Conservation (phyloP, 2,113 vertebrate genomes). For the Lepisosteus oculatus region DNA sequence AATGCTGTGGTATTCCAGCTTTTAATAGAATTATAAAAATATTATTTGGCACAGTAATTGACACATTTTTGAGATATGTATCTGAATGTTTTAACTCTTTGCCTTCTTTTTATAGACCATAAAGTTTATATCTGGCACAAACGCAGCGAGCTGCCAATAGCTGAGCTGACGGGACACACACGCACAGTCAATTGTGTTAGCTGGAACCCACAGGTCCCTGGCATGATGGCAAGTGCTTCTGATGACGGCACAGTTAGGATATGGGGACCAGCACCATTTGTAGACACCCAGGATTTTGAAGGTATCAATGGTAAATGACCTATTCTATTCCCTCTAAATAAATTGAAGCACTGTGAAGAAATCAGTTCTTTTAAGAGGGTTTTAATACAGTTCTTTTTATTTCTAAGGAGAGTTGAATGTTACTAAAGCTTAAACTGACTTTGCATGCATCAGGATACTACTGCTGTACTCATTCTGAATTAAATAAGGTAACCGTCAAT, state of each 20-base stretch:
- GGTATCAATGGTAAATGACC: slow-evolving; percentile 61
- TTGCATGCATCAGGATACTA: too few relatives aligned
- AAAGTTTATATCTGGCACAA: slow-evolving; percentile 98
- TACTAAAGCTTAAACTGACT: too few relatives aligned
- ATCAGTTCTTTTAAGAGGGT: too few relatives aligned
- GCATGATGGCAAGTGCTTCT: slow-evolving; percentile 94
- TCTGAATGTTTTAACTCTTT: neutral
- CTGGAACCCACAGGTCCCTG: slow-evolving; percentile 91
- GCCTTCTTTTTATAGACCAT: slow-evolving; percentile 72
- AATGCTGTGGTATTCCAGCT: too few relatives aligned
- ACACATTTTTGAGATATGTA: too few relatives aligned
- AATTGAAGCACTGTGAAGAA: too few relatives aligned
- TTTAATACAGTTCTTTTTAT: too few relatives aligned
- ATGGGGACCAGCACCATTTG: slow-evolving; percentile 92
- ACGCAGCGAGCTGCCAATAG: slow-evolving; percentile 92
- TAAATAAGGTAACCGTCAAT: too few relatives aligned
- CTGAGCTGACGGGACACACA: slow-evolving; percentile 90
- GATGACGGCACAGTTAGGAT: slow-evolving; percentile 94
- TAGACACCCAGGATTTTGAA: slow-evolving; percentile 88
- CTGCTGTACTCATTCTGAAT: too few relatives aligned
- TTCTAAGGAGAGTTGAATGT: too few relatives aligned
- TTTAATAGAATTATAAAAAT: too few relatives aligned
- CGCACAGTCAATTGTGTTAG: slow-evolving; percentile 96
- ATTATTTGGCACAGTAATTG: too few relatives aligned
- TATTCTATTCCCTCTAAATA: neutral